These are phyloP conservation scores for Sorex fumeus DNA, from an alignment of 2,113 vertebrate genomes.

Conservation along the genomic window DNA sequence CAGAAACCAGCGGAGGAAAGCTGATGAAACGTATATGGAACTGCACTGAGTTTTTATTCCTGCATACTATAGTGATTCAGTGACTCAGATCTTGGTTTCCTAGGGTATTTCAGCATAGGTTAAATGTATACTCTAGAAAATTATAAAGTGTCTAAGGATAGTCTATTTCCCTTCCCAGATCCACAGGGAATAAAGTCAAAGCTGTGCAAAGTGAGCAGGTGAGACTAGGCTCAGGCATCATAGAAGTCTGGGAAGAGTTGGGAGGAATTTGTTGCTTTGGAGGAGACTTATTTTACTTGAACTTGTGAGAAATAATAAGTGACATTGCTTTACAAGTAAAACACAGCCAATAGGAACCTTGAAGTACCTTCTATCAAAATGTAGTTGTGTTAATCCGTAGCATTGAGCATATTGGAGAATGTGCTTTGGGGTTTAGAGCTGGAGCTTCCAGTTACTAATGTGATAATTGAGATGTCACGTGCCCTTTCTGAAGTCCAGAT, in stretches of 20 bases:
- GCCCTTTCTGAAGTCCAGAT: not conserved
- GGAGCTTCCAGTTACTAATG: not conserved
- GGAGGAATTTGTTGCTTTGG: not conserved
- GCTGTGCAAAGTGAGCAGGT: not conserved
- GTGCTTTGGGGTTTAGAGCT: not conserved
- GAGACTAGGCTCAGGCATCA: not conserved
- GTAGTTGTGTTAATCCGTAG: not conserved
- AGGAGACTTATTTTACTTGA: not conserved
- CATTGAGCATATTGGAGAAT: not conserved
- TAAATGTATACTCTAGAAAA: not conserved
- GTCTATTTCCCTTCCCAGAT: not conserved
- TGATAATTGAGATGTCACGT: accelerated
- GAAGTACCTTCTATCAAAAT: not conserved
- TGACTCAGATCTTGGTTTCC: not conserved
- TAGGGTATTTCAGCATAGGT: not conserved
- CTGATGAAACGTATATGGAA: not conserved
- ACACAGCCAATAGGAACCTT: not conserved
- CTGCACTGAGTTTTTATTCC: slow-evolving; percentile 12
- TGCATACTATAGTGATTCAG: not conserved
- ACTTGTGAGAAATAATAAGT: not conserved
- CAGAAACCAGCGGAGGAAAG: not conserved
- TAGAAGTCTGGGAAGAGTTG: not conserved
- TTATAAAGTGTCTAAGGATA: not conserved
- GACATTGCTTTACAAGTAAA: not conserved
- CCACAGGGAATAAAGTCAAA: too few relatives aligned